Conservation (phyloP, 2,888 invertebrate species). For the Elysia crispata region DNA sequence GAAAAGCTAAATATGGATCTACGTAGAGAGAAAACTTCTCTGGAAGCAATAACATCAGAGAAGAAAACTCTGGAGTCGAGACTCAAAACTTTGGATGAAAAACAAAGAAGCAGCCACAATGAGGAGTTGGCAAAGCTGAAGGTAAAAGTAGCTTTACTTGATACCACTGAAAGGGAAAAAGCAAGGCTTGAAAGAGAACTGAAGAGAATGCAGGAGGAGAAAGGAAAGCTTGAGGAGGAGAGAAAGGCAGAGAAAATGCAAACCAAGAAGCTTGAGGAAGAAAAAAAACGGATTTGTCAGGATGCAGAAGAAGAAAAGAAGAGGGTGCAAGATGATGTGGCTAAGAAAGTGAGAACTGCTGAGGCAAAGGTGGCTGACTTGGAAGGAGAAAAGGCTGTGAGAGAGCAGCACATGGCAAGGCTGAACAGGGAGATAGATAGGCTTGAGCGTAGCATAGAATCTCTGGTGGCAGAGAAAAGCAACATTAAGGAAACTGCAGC, state of each 20-base stretch:
- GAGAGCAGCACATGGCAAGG: constrained; percentile 22
- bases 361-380: constrained; percentile 42
- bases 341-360: constrained; percentile 57
- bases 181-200: constrained; percentile 46
- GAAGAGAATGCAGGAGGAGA: constrained; percentile 52
- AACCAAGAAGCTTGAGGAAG: background rate
- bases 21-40: constrained; percentile 33
- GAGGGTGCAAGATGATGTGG: too few relatives aligned
- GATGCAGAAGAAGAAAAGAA: too few relatives aligned
- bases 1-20: constrained; percentile 44
- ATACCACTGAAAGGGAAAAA: constrained; percentile 45
- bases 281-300: too few relatives aligned
- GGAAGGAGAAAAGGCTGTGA: constrained; percentile 30
- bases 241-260: constrained; percentile 15
- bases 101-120: constrained; percentile 41
- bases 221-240: constrained; percentile 37
- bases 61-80: constrained; percentile 48
- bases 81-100: constrained; percentile 39
- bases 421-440: constrained; percentile 34
- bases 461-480: too few relatives aligned
- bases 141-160: constrained; percentile 52
- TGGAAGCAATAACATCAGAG: constrained; percentile 31
- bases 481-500: background rate
- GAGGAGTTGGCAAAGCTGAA: constrained; percentile 51
- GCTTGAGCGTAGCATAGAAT: constrained; percentile 25